Evolutionary conservation across 2,888 invertebrate species (phyloP), one percentile per base, ranked within the genome.

Genomic region (Agriopis leucophaearia): DNA sequence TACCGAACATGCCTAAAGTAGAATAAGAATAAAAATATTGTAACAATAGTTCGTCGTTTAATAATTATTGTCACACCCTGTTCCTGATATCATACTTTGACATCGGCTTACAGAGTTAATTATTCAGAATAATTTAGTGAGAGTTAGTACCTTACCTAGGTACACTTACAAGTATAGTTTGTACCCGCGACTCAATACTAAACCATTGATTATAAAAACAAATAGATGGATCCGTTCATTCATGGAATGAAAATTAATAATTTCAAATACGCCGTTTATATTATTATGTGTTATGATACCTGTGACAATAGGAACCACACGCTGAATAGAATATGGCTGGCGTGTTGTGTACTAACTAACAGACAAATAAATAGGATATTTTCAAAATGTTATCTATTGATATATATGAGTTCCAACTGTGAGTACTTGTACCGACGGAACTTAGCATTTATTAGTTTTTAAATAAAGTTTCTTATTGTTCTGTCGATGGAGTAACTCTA

Each of bases 1-100:
- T 68, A 68, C 63, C 63, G 55, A 59, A 68, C 63, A 68, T 64
- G 67, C 67, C 63, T 68, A 64, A 52, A 38, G 59, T 38, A 54
- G 36, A 68, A 55, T 63, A 58, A 55, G 59, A 50, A 68, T 55
- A 59, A 45, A 68, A 64, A 55, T 64, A 64, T 64, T 68, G 64
- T 59, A 58, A 64, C 55, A 38, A 64, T 6, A 64, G 8, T 59
- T 59, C 51, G 55, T 40, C 36, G 54, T 68, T 63, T 64, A 44
- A 54, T 50, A 63, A 10, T 12, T 48, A 10, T 38, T 38, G 7
- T 38, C 38, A 38, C 47, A 40, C 40, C 54, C 64, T 15, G 35
- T 48, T 44, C 48, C 59, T 45, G 15, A n/a, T 9, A n/a, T 7
- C 13, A 35, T 7, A 27, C 27, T 2, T 27, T 27, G 27, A 27